Conservation (phyloP, 1,140 invertebrate genomes). For the Dinoponera quadriceps region DNA sequence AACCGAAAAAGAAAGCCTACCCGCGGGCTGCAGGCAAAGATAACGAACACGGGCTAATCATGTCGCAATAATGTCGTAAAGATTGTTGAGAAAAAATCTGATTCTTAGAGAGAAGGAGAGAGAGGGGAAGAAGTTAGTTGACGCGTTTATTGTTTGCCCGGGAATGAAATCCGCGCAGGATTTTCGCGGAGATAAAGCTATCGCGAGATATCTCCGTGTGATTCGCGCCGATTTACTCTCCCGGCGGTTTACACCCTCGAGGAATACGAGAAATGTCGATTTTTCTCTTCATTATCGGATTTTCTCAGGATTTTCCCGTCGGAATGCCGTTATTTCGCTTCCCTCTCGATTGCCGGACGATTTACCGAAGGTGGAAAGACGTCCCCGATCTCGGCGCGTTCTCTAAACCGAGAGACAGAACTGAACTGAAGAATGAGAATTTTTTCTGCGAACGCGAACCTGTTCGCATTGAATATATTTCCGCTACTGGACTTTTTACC, state of each 20-base stretch:
- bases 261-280: neutral
- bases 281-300: no score
- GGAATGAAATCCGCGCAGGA: constrained; percentile 6
- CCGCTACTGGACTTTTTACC: neutral
- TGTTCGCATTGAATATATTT: neutral
- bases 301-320: no score
- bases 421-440: no score
- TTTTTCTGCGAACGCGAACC: neutral
- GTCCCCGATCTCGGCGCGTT: no score
- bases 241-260: neutral
- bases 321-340: no score
- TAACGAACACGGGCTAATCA: constrained; percentile 22
- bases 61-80: neutral
- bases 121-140: no score
- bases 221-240: neutral
- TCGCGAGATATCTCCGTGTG: constrained; percentile 3
- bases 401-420: no score
- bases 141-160: constrained; percentile 5
- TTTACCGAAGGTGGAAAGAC: no score
- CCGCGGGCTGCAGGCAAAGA: neutral
- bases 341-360: no score
- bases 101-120: no score
- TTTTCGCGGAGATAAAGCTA: constrained; percentile 18
- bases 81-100: neutral
- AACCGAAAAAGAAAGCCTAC: neutral